Base-by-base conservation (phyloP, 1,140 invertebrate genomes). In the Galleria mellonella region DNA sequence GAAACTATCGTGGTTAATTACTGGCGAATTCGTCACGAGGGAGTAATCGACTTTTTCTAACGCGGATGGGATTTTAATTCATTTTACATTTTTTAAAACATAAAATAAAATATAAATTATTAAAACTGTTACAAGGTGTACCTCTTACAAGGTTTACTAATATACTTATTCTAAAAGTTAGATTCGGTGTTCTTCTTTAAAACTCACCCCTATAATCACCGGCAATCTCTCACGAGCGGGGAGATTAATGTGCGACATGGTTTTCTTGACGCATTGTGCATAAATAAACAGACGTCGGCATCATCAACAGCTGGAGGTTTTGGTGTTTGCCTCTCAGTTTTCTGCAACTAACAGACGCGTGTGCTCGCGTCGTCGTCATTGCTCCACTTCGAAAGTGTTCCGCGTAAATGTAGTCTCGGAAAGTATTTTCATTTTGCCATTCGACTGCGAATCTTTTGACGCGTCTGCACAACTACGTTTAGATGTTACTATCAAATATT, bases 231-330 rank as follows among this genome's bases (percentile, higher is more conserved):
- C 29, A 39, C 48, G 33, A 43, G 40, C 28, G 40, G 35, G 43
- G 42, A 54, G 43, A 47, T 47, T 38, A 27, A 43, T 13, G 27
- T 41, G 37, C 45, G 42, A 45, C 42, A 29, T 40, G 48, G 31
- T 27, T 40, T 54, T 54, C 51, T 53, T 48, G 41, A 47, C 35
- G 35, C 27, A 40, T 31, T 40, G 33, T 43, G 43, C 39, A 46
- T 51, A 45, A 54, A 40, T 32, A 33, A 40, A 23, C 32, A 32
- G 40, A 38, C 27, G 38, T 7, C 14, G 42, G 11, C 32, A 14
- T 12, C 15, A 37, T 37, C 35, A 37, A 8, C 35, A 37, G 15
- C 32, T 11, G 35, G 3, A 40, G 46, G 37, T 14, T 31, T 32
- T 32, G 42, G 29, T 15, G 13, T 51, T 32, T 41, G 15, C 8